Percentiles rank a stretch among this genome's conserved stretches.
These are phyloP conservation scores for Anas platyrhynchos DNA, from an alignment of 2,113 vertebrate species.

Conservation along the genomic window DNA sequence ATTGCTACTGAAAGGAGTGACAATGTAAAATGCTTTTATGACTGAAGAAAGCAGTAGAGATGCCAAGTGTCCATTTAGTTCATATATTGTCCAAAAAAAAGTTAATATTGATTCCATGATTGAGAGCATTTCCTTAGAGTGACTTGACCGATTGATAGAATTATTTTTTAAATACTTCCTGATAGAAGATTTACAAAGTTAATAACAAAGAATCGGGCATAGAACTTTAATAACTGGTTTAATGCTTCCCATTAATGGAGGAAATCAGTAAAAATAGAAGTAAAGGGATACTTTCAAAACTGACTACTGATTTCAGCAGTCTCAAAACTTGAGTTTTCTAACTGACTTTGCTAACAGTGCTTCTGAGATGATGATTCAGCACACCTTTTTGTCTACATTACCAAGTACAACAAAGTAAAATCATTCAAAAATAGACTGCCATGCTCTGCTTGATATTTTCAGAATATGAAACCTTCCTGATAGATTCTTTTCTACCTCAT, in stretches of 20 bases:
- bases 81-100: not conserved
- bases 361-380: not conserved
- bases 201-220: not conserved
- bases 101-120: not conserved
- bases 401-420: not conserved
- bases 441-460: not conserved
- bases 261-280: not conserved
- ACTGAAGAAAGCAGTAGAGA: not conserved
- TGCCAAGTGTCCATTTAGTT: not conserved
- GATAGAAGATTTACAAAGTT: not conserved
- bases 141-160: not conserved
- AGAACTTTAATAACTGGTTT: not conserved
- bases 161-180: conserved; percentile 16
- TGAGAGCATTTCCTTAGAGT: not conserved
- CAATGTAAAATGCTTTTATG: not conserved
- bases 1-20: not conserved
- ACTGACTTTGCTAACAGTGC: not conserved
- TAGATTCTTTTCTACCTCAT: not conserved
- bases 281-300: not conserved
- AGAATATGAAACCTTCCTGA: not conserved
- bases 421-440: not conserved
- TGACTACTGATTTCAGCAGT: not conserved
- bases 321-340: not conserved
- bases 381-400: not conserved
- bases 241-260: not conserved